Percentiles rank a stretch among this genome's conserved stretches.
These are phyloP conservation scores for Drosophila buzzatii DNA, from an alignment of 2,888 invertebrate genomes.

Conservation along the genomic window DNA sequence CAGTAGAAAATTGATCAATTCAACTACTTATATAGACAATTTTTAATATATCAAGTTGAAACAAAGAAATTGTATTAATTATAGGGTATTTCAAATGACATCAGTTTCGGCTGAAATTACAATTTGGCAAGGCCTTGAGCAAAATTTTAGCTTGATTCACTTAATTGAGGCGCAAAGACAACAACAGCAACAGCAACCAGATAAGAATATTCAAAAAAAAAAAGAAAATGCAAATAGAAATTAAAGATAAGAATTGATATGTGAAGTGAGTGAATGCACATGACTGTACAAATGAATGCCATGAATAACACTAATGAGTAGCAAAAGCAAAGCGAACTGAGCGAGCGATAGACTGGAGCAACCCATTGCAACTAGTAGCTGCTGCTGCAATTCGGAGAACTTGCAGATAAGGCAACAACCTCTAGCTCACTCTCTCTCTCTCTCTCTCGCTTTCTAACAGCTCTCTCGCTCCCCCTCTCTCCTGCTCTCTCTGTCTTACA, in stretches of 20 bases:
- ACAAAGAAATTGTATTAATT: neutral
- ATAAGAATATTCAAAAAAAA: conserved; percentile 29
- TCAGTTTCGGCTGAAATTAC: conserved; percentile 2
- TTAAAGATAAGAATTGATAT: conserved; percentile 29
- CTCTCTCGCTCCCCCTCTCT: neutral
- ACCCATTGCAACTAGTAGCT: neutral
- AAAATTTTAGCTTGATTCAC: conserved; percentile 6
- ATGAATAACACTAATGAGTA: neutral
- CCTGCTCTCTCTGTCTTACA: neutral
- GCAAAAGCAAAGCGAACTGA: conserved; percentile 3
- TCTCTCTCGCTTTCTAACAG: neutral
- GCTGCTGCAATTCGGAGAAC: conserved; percentile 4
- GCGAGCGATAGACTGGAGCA: conserved; percentile 8
- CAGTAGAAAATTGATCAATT: no score
- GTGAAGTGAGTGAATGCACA: conserved; percentile 20
- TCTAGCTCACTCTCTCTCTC: neutral
- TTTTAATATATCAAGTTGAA: no score
- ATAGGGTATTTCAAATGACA: conserved; percentile 26
- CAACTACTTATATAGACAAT: no score
- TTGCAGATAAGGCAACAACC: conserved; percentile 22
- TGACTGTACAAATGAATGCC: neutral
- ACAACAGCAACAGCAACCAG: conserved; percentile 7
- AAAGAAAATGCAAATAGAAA: conserved; percentile 30
- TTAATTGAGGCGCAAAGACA: conserved; percentile 42
- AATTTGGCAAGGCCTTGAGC: conserved; percentile 38